phyloP scores from a whole-genome alignment of 2,797 vertebrate species.

The Etheostoma nigrum region DNA sequence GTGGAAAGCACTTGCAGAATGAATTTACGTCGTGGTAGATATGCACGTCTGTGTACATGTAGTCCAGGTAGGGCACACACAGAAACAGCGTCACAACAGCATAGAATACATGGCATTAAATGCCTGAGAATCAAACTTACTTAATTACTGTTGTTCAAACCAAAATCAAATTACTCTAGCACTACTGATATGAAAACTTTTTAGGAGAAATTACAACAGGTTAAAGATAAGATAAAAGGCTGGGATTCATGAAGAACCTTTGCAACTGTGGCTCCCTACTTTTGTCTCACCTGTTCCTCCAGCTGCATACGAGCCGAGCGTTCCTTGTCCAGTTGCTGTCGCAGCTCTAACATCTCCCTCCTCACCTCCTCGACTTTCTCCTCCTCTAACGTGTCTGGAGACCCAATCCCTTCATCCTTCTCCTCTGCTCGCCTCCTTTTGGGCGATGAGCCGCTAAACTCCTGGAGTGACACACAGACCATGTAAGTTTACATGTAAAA shows the following conservation, averaged over 20 bases:
- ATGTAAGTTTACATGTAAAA: background rate
- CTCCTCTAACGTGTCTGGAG: conserved; percentile 78
- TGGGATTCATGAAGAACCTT: background rate
- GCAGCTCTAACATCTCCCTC: conserved; percentile 78
- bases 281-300: conserved; percentile 78
- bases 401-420: conserved; percentile 94
- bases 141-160: background rate
- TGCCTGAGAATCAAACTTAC: background rate
- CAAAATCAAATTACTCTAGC: background rate
- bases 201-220: background rate
- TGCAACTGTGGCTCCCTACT: background rate
- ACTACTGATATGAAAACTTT: background rate
- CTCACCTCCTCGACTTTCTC: conserved; percentile 78
- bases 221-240: background rate
- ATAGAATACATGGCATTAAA: background rate
- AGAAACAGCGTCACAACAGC: background rate
- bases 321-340: conserved; percentile 79
- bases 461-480: conserved; percentile 73
- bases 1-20: too few relatives aligned
- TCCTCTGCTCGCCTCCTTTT: conserved; percentile 89
- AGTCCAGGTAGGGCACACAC: background rate
- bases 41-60: background rate
- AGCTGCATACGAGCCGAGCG: conserved; percentile 82
- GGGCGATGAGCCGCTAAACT: conserved; percentile 92
- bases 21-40: background rate